Percentiles rank a stretch among this genome's conserved stretches.
Evolutionary conservation across 2,113 vertebrate genomes (phyloP).

Genomic region (Thomomys bottae): DNA sequence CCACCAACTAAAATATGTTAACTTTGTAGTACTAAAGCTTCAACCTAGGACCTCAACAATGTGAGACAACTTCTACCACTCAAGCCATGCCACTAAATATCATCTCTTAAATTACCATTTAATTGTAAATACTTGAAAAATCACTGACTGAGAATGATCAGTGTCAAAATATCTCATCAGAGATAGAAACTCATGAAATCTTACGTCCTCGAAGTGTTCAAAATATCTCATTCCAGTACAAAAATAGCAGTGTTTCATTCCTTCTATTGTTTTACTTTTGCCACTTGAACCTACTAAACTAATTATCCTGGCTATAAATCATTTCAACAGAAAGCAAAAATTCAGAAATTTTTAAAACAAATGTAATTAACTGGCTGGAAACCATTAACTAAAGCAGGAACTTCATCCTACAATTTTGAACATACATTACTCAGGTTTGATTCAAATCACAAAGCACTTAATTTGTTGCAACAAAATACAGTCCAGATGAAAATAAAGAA

Average conservation of each 20-base stretch:
- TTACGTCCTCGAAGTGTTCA: conserved; percentile 25
- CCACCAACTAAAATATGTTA: neutral
- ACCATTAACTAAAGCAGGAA: conserved; percentile 55
- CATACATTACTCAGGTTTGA: conserved; percentile 44
- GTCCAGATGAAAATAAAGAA: neutral
- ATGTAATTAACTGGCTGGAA: conserved; percentile 38
- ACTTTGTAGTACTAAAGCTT: neutral
- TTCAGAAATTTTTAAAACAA: conserved; percentile 53
- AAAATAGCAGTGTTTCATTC: conserved; percentile 50
- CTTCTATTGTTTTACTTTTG: neutral
- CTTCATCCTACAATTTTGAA: conserved; percentile 46
- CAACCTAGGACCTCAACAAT: too few species aligned
- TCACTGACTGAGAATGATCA: neutral
- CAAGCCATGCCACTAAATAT: neutral
- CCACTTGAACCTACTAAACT: conserved; percentile 51
- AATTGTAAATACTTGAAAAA: conserved; percentile 17
- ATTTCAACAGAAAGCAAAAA: conserved; percentile 67
- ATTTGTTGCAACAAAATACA: conserved; percentile 24
- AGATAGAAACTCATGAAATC: conserved; percentile 52
- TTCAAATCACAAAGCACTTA: conserved; percentile 43
- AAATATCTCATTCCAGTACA: conserved; percentile 32
- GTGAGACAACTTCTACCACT: too few species aligned
- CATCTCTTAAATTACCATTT: conserved; percentile 39
- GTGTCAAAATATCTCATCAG: conserved; percentile 21
- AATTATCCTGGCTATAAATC: conserved; percentile 56